phyloP scores from a whole-genome alignment of 1,140 invertebrate genomes.

The Holcopasites calliopsidis region DNA sequence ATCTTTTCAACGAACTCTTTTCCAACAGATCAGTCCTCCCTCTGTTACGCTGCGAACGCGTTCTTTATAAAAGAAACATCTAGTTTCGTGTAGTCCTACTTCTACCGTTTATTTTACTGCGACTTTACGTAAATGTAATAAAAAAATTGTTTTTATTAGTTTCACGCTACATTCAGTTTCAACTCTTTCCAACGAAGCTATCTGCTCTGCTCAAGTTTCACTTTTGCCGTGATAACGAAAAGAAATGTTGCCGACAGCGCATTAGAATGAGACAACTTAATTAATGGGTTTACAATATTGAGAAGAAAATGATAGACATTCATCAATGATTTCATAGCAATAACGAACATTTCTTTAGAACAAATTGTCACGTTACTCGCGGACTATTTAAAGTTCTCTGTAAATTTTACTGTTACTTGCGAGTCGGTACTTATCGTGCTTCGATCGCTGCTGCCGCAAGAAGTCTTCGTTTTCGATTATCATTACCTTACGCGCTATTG shows the following conservation, averaged over 20 bases:
- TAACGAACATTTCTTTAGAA: neutral
- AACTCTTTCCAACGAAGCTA: neutral
- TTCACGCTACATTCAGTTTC: neutral
- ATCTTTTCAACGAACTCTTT: neutral
- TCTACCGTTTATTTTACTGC: neutral
- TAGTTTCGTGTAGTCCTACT: neutral
- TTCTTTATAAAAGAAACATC: conserved; percentile 1
- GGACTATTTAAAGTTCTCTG: neutral
- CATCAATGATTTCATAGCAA: neutral
- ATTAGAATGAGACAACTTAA: no score
- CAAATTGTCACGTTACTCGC: conserved; percentile 12
- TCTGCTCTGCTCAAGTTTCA: neutral
- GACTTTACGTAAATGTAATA: neutral
- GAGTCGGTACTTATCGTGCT: neutral
- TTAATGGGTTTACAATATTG: neutral
- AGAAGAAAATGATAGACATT: neutral
- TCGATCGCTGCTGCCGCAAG: neutral
- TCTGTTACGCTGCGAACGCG: neutral
- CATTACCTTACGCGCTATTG: conserved; percentile 33
- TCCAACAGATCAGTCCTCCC: neutral
- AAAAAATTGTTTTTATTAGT: conserved; percentile 1
- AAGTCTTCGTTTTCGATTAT: conserved; percentile 12
- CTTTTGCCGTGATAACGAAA: neutral
- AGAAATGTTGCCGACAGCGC: no score
- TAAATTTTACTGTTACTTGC: neutral